Base-by-base conservation (phyloP, 2,797 vertebrate species). In the Sebastes wilsoni region DNA sequence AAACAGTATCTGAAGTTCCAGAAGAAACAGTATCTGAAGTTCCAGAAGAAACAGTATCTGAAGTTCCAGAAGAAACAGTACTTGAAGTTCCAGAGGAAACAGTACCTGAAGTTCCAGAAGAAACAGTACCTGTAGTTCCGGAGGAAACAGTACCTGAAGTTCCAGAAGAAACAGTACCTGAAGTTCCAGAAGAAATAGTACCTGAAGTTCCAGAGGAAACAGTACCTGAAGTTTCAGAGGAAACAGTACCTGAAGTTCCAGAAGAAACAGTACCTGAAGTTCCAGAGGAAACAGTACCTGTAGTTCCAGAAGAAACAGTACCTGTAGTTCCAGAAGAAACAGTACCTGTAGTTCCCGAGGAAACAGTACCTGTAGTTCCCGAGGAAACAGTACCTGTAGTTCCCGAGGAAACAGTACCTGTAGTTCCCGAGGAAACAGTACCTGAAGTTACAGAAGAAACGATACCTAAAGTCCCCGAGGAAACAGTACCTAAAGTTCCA, bases 401-500 rank as follows among this genome's bases (percentile, higher is more conserved):
- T 20, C 8, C n/a, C 0, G n/a, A 56, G 0, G 55, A 56, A 25
- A 56, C 2, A 12, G 12, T 38, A 38, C 13, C 4, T 38, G 13
- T 0, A 14, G 38, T 52, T n/a, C 4, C 18, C 0, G 49, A 52
- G 1, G 20, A 52, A 52, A 52, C 49, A 8, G 8, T 52, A 2
- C 49, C 49, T n/a, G 20, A 0, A 52, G 49, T 52, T n/a, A 1
- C 38, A 6, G 38, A 16, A 3, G 38, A 36, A 62, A 58, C 5
- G n/a, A n/a, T 42, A 6, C 54, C 62, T 16, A 58, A 25, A 13
- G 52, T 32, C 5, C 10, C 11, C 0, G 68, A 42, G 2, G 46
- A 65, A 46, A 59, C 18, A 16, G 46, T 2, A 4, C 12, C 36
- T 14, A 20, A 28, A 4, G 49, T 2, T 36, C 0, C 25, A 0